Conservation (phyloP, 2,797 vertebrate species). For the Schizopygopsis pylzovi region DNA sequence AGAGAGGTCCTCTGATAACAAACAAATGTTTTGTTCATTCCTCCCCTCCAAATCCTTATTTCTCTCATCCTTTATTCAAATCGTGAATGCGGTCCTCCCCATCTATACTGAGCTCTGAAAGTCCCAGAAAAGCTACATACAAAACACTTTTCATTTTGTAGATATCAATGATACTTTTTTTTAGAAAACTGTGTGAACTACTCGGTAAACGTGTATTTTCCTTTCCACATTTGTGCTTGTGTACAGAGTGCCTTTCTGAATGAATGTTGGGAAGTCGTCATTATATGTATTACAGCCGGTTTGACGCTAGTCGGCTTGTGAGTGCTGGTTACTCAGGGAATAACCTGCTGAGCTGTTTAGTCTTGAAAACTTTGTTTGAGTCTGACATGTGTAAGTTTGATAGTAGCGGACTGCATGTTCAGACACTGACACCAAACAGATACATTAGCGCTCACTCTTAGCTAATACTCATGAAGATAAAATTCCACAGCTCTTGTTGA, state of each 20-base stretch:
- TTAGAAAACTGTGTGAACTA: neutral
- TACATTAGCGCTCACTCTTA: neutral
- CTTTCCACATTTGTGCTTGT: neutral
- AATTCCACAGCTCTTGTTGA: neutral
- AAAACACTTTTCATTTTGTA: neutral
- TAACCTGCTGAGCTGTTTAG: slow-evolving; percentile 53
- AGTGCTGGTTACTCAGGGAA: slow-evolving; percentile 18
- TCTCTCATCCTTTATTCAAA: slow-evolving; percentile 35
- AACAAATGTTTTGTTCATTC: slow-evolving; percentile 55
- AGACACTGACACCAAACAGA: slow-evolving; percentile 23
- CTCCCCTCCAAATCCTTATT: slow-evolving; percentile 35
- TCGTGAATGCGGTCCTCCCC: slow-evolving; percentile 19
- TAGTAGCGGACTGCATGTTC: slow-evolving; percentile 54
- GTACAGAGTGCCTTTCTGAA: slow-evolving; percentile 1
- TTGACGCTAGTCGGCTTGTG: neutral
- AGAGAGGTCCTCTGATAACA: slow-evolving; percentile 62
- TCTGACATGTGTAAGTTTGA: slow-evolving; percentile 44
- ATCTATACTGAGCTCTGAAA: slow-evolving; percentile 12
- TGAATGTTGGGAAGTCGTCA: neutral
- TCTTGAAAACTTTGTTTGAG: slow-evolving; percentile 53
- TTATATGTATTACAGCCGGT: neutral
- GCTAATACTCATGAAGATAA: neutral
- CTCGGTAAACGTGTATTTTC: slow-evolving; percentile 16
- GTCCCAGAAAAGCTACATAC: slow-evolving; percentile 10
- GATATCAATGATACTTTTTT: neutral